phyloP scores from a whole-genome alignment of 2,888 invertebrate genomes.

The Athrips mouffetella region DNA sequence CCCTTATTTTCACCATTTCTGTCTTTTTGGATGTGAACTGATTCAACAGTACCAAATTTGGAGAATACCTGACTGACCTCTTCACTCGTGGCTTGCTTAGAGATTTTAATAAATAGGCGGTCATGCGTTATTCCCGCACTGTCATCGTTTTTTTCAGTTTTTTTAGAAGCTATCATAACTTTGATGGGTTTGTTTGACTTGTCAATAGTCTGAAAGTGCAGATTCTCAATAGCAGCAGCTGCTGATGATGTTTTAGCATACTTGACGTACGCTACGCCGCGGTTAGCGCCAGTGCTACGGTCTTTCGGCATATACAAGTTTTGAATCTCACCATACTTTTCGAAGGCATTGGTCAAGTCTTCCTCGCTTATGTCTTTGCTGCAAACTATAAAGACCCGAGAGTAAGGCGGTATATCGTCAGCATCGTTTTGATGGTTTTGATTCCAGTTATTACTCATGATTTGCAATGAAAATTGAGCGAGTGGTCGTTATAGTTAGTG shows the following conservation, averaged over 20 bases:
- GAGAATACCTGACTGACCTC: slow-evolving; percentile 89
- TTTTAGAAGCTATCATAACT: slow-evolving; percentile 90
- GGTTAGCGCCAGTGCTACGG: slow-evolving; percentile 87
- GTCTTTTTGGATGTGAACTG: slow-evolving; percentile 88
- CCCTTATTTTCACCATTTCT: slow-evolving; percentile 89
- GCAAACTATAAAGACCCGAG: slow-evolving; percentile 92
- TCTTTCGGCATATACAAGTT: slow-evolving; percentile 94
- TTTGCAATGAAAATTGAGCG: too few relatives aligned
- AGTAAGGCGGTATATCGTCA: slow-evolving; percentile 87
- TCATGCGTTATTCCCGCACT: slow-evolving; percentile 57
- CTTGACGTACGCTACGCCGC: slow-evolving; percentile 95
- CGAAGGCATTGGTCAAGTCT: slow-evolving; percentile 87
- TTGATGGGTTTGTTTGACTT: slow-evolving; percentile 87
- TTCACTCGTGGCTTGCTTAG: slow-evolving; percentile 86
- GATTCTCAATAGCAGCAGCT: slow-evolving; percentile 90
- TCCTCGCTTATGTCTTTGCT: slow-evolving; percentile 84
- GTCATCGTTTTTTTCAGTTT: slow-evolving; percentile 40
- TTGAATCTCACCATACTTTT: slow-evolving; percentile 89
- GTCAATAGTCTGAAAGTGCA: slow-evolving; percentile 88
- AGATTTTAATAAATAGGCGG: slow-evolving; percentile 91
- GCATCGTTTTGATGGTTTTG: slow-evolving; percentile 39
- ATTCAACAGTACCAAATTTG: slow-evolving; percentile 90
- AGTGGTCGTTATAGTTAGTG: too few relatives aligned
- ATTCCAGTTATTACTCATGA: slow-evolving; percentile 3
- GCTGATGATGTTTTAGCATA: slow-evolving; percentile 94